These are phyloP conservation scores for Sinopyrophorus schimmeli DNA, from an alignment of 2,888 invertebrate genomes.

Conservation along the genomic window DNA sequence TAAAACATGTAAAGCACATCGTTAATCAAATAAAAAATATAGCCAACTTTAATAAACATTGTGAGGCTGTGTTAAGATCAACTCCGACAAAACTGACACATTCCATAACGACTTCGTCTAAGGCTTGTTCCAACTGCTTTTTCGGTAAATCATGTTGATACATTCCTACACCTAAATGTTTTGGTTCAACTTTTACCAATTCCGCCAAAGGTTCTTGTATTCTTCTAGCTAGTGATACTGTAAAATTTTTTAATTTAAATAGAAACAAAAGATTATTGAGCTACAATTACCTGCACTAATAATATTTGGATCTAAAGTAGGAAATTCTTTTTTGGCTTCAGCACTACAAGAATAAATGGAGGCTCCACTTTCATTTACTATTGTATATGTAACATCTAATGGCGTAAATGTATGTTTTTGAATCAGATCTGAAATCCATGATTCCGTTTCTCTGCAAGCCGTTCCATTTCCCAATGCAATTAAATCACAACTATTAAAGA, in stretches of 20 bases:
- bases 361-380: conserved; percentile 89
- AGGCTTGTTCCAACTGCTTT: conserved; percentile 70
- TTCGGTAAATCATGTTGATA: conserved; percentile 91
- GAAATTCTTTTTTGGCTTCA: conserved; percentile 84
- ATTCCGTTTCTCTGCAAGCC: conserved; percentile 86
- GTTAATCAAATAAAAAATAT: conserved; percentile 3
- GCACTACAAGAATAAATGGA: conserved; percentile 90
- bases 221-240: conserved; percentile 81
- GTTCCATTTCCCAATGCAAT: conserved; percentile 91
- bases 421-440: conserved; percentile 68
- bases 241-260: conserved; percentile 47
- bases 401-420: conserved; percentile 60
- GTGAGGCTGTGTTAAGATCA: conserved; percentile 85
- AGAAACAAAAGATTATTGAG: neutral
- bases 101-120: conserved; percentile 83
- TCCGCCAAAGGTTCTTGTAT: conserved; percentile 90
- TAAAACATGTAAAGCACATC: neutral
- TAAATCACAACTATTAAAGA: conserved; percentile 67
- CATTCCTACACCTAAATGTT: conserved; percentile 93
- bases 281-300: conserved; percentile 68
- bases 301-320: conserved; percentile 79
- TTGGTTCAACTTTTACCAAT: conserved; percentile 90
- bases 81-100: conserved; percentile 94
- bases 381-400: conserved; percentile 70
- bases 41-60: conserved; percentile 73